Base-by-base conservation (phyloP, 2,888 invertebrate species). In the Xanthorhoe designata region DNA sequence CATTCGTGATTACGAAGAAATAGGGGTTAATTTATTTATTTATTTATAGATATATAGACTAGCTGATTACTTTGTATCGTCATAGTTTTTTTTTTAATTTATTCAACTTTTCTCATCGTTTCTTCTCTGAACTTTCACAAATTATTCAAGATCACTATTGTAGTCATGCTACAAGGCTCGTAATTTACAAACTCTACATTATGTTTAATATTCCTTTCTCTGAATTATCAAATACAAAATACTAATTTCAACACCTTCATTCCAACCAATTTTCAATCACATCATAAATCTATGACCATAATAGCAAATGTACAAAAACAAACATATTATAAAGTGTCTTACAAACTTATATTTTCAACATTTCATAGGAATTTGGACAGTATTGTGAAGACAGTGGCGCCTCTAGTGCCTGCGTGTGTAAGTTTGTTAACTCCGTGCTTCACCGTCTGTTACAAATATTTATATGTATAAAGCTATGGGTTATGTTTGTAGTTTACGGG, bases 301-400 rank as follows among this genome's bases (percentile, higher is more conserved):
- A 50, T 49, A 58, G n/a, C 50, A 51, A 51, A 51, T 59, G 49
- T 32, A 32, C 53, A 35, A 32, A 38, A 51, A 59, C 51, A 59
- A 50, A 18, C 19, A n/a, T n/a, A n/a, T 8, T 15, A 59, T 19
- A 9, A 42, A 42, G 10, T 49, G 18, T 32, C 13, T 24, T 35
- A 9, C 19, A 19, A 51, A 59, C 38, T 35, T 13, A 59, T 38
- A 32, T 10, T 18, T 10, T 35, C n/a, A 10, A 19, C 51, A 18
- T 51, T 51, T 50, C 38, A 0, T 1, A 38, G 4, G 59, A 29
- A 42, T 49, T 54, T 58, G 35, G 17, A 45, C 24, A 57, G 18
- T 32, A 42, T 62, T 50, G 6, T 57, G 51, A 52, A 60, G 61
- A 64, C n/a, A 32, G 61, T 71, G 70, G 73, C 59, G 68, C 55